Conservation (phyloP, 2,113 vertebrate species). For the Chaenocephalus aceratus region DNA sequence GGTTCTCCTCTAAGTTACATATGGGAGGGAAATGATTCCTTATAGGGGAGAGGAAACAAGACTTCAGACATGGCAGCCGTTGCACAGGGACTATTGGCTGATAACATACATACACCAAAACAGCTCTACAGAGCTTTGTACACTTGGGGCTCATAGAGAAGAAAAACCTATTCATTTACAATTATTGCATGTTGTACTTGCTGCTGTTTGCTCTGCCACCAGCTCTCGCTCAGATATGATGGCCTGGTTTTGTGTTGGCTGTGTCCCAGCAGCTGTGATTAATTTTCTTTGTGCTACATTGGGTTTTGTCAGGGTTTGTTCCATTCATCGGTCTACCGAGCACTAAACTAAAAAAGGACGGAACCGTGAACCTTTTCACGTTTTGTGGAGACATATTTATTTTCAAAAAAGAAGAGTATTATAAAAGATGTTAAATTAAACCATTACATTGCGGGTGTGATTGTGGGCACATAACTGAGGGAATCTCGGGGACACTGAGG, state of each 20-base stretch:
- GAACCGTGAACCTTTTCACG: conserved; percentile 35
- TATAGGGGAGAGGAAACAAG: not conserved
- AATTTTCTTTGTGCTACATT: conserved; percentile 47
- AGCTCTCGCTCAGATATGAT: conserved; percentile 19
- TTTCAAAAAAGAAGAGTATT: not conserved
- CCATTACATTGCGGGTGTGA: not conserved
- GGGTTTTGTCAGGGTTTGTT: conserved; percentile 27
- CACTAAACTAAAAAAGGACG: not conserved
- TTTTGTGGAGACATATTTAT: not conserved
- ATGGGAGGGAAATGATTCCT: not conserved
- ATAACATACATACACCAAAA: conserved; percentile 1
- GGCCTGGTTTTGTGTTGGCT: conserved; percentile 44
- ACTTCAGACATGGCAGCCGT: conserved; percentile 11
- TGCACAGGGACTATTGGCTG: conserved; percentile 20
- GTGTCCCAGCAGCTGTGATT: conserved; percentile 47
- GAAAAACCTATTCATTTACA: conserved; percentile 3
- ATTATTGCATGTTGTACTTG: conserved; percentile 17
- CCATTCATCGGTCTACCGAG: conserved; percentile 32
- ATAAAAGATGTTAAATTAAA: conserved; percentile 1
- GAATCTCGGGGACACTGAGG: not conserved
- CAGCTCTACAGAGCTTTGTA: not conserved
- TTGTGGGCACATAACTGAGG: not conserved
- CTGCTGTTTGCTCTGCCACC: conserved; percentile 13
- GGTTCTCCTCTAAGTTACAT: conserved; percentile 15
- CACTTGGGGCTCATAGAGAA: not conserved